Evolutionary conservation across 2,113 vertebrate species (phyloP).

Genomic region (Solea senegalensis): DNA sequence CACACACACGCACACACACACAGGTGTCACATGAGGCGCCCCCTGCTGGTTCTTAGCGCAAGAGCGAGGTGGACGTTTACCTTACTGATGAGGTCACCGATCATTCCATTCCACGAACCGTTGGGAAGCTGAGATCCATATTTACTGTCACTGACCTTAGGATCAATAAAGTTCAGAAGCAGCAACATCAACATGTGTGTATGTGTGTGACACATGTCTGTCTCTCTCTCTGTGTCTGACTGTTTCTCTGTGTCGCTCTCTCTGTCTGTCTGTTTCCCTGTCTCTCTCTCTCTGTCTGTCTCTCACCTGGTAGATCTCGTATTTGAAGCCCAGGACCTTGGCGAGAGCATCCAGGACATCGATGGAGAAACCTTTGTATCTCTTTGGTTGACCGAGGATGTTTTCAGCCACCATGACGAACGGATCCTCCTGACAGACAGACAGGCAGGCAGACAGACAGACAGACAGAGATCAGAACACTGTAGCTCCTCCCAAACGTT

Average conservation of each 20-base stretch:
- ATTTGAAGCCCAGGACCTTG: conserved; percentile 96
- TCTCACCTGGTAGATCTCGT: conserved; percentile 92
- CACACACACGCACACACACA: too few species aligned
- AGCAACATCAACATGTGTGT: too few species aligned
- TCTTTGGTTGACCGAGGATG: conserved; percentile 96
- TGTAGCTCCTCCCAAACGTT: too few species aligned
- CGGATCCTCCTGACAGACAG: conserved; percentile 90
- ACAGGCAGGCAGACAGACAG: too few species aligned
- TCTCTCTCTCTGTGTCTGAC: too few species aligned
- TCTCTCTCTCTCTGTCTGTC: neutral
- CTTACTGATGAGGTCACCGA: conserved; percentile 98
- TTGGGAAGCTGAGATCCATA: conserved; percentile 94
- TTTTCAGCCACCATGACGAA: conserved; percentile 99
- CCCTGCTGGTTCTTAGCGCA: neutral
- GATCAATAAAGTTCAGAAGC: neutral
- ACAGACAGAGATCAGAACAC: neutral
- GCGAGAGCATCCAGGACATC: conserved; percentile 95
- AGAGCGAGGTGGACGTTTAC: conserved; percentile 59
- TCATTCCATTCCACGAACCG: conserved; percentile 98
- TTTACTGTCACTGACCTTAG: conserved; percentile 89
- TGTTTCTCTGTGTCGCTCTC: too few species aligned
- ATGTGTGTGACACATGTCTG: too few species aligned
- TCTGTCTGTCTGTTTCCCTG: neutral
- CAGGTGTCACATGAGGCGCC: neutral
- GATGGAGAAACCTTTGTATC: conserved; percentile 97